Conservation (phyloP, 2,888 invertebrate genomes). For the Lobophora halterata region DNA sequence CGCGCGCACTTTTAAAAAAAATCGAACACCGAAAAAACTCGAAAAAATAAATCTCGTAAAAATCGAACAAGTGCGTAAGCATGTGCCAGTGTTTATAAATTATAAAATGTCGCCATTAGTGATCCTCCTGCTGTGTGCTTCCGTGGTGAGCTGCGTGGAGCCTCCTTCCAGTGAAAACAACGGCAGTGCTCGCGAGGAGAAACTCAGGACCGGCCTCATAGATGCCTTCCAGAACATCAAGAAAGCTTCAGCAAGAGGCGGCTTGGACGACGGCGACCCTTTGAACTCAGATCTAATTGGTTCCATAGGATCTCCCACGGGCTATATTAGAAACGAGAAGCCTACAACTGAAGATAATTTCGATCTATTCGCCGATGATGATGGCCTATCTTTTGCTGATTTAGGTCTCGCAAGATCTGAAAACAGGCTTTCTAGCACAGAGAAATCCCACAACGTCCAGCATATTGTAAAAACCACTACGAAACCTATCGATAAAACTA, state of each 20-base stretch:
- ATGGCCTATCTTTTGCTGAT: constrained; percentile 66
- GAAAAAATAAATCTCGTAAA: constrained; percentile 6
- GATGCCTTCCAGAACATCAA: constrained; percentile 75
- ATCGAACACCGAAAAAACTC: constrained; percentile 24
- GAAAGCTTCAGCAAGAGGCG: constrained; percentile 65
- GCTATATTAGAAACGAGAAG: constrained; percentile 41
- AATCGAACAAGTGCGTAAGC: constrained; percentile 34
- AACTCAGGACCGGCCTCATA: constrained; percentile 65
- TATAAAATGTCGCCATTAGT: constrained; percentile 60
- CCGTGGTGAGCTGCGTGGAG: constrained; percentile 52
- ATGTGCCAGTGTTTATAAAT: constrained; percentile 52
- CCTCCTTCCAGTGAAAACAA: constrained; percentile 46
- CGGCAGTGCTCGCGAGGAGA: constrained; percentile 66
- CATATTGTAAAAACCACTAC: constrained; percentile 67
- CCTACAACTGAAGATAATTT: constrained; percentile 54
- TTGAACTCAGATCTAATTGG: constrained; percentile 60
- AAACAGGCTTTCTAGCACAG: constrained; percentile 52
- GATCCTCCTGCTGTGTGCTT: constrained; percentile 59
- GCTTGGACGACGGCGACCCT: constrained; percentile 56
- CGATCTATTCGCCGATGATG: constrained; percentile 66
- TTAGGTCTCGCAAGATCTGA: constrained; percentile 51
- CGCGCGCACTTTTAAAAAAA: constrained; percentile 51
- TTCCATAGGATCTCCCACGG: constrained; percentile 43
- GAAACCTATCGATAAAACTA: constrained; percentile 49
- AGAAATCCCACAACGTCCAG: constrained; percentile 71